phyloP scores from a whole-genome alignment of 2,113 vertebrate genomes.

The Podiceps cristatus region DNA sequence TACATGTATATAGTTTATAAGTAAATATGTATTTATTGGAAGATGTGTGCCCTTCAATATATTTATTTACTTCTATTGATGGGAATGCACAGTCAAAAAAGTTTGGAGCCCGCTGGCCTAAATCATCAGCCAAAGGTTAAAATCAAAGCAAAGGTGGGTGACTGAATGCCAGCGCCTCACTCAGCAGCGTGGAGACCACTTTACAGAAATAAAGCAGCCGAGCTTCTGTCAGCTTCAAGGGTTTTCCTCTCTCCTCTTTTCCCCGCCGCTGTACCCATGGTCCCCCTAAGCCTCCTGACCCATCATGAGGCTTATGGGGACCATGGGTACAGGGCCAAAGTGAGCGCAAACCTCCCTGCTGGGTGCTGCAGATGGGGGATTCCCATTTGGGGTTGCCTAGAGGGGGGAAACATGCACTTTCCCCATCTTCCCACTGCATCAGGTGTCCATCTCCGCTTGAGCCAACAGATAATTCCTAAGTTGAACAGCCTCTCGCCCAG shows the following conservation, averaged over 20 bases:
- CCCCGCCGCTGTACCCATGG: accelerated
- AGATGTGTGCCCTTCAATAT: not conserved
- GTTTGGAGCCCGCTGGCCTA: not conserved
- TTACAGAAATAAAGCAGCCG: not conserved
- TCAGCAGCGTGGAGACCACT: accelerated
- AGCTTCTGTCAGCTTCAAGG: not conserved
- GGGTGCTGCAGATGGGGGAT: not conserved
- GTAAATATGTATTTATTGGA: not conserved
- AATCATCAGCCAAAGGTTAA: not conserved
- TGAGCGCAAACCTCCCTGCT: not conserved
- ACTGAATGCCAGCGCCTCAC: not conserved
- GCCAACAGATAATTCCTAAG: accelerated
- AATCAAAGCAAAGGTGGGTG: not conserved
- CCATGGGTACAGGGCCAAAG: too few species aligned
- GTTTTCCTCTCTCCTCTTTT: not conserved
- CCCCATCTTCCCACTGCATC: not conserved
- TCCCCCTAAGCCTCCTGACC: too few species aligned
- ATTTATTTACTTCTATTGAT: not conserved
- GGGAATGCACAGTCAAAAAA: not conserved
- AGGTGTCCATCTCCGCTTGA: not conserved
- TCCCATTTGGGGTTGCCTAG: not conserved
- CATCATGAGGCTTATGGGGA: not conserved
- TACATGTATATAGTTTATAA: not conserved
- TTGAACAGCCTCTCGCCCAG: not conserved
- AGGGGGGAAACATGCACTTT: accelerated